phyloP scores from a whole-genome alignment of 1,140 invertebrate genomes.

The Coelopa frigida region DNA sequence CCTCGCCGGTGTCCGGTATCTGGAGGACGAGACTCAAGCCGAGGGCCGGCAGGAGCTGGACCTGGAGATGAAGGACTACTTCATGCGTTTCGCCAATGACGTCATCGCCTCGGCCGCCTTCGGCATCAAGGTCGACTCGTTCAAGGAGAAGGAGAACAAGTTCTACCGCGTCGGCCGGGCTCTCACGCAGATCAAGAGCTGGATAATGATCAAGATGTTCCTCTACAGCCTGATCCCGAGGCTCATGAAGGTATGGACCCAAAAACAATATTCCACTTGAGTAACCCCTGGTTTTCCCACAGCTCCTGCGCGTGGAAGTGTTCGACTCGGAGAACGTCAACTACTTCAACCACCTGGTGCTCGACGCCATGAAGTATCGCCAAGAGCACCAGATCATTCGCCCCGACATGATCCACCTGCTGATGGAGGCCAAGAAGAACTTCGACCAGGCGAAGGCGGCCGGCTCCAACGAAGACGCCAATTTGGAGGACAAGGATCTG shows the following conservation, averaged over 20 bases:
- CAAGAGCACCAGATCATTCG: conserved; percentile 40
- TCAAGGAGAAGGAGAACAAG: conserved; percentile 45
- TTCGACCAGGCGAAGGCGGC: conserved; percentile 10
- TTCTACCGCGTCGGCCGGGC: conserved; percentile 46
- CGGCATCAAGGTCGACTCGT: conserved; percentile 47
- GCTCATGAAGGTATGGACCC: conserved; percentile 19
- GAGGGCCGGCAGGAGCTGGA: conserved; percentile 21
- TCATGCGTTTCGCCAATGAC: conserved; percentile 46
- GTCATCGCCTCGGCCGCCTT: conserved; percentile 50
- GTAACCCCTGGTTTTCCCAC: conserved; percentile 2
- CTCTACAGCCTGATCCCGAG: conserved; percentile 14
- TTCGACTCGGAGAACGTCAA: conserved; percentile 26
- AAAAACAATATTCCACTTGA: background rate
- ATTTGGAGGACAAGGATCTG: conserved; percentile 50
- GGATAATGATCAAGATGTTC: conserved; percentile 27
- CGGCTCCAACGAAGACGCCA: background rate
- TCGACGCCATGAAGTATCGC: conserved; percentile 40
- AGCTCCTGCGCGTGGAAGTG: conserved; percentile 22
- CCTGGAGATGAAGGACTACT: conserved; percentile 46
- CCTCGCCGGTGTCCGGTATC: conserved; percentile 23
- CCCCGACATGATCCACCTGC: conserved; percentile 46
- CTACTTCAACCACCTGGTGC: conserved; percentile 35
- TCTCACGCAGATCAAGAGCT: conserved; percentile 34
- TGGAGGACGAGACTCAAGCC: conserved; percentile 13
- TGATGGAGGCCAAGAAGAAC: conserved; percentile 45